phyloP scores from a whole-genome alignment of 2,797 vertebrate genomes.

The Tiaroga cobitis region DNA sequence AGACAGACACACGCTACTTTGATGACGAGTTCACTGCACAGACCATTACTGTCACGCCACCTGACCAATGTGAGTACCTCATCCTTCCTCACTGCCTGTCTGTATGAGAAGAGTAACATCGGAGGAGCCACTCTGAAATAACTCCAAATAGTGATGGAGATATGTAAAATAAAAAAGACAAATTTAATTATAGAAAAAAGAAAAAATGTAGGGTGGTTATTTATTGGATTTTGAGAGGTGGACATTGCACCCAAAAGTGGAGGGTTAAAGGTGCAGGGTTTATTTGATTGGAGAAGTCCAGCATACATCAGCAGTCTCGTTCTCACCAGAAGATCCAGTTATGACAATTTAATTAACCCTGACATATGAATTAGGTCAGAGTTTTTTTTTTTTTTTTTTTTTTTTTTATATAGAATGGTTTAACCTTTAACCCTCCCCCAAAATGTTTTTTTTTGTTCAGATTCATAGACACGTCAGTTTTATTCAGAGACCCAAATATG shows the following conservation, averaged over 20 bases:
- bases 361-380: too few relatives aligned
- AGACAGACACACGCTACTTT: conserved; percentile 93
- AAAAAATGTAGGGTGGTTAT: not conserved
- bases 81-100: not conserved
- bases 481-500: too few relatives aligned
- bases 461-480: too few relatives aligned
- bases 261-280: not conserved
- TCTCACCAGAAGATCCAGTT: not conserved
- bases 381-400: too few relatives aligned
- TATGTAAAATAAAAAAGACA: too few relatives aligned
- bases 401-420: too few relatives aligned
- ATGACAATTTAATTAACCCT: not conserved
- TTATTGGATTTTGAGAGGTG: not conserved
- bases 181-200: too few relatives aligned
- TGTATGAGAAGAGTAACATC: not conserved
- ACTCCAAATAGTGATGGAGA: not conserved
- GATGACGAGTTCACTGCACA: conserved; percentile 96
- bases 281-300: not conserved
- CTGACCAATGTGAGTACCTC: conserved; percentile 89
- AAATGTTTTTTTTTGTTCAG: too few relatives aligned
- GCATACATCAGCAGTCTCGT: not conserved
- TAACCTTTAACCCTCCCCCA: too few relatives aligned
- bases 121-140: not conserved
- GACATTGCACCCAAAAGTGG: not conserved
- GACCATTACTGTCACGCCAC: conserved; percentile 93